These are phyloP conservation scores for Hafferia zeledoni DNA, from an alignment of 2,797 vertebrate species.

Conservation along the genomic window DNA sequence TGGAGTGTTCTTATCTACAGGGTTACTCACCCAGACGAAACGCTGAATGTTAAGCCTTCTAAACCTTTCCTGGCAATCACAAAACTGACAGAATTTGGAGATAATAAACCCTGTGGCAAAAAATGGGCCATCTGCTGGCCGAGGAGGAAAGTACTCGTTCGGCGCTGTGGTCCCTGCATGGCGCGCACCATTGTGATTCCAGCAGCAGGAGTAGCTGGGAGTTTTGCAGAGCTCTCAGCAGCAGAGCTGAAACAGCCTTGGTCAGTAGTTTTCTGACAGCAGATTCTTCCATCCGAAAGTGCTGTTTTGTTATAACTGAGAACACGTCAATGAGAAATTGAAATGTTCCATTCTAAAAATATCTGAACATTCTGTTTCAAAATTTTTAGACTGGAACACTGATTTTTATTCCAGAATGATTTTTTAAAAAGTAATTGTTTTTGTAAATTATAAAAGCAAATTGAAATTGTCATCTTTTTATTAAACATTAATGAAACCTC, in stretches of 20 bases:
- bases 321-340: not conserved
- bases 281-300: not conserved
- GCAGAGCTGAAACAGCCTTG: not conserved
- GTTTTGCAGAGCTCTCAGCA: not conserved
- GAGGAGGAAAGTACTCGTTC: not conserved
- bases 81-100: not conserved
- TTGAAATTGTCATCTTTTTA: not conserved
- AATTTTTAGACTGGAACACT: not conserved
- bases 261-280: not conserved
- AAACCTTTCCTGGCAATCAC: not conserved
- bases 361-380: not conserved
- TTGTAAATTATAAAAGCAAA: not conserved
- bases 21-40: not conserved
- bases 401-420: not conserved
- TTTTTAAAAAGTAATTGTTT: not conserved
- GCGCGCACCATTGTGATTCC: fast-evolving
- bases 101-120: not conserved
- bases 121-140: conserved; percentile 41
- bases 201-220: not conserved
- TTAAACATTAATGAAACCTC: not conserved
- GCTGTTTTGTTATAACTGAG: not conserved
- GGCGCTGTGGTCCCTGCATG: fast-evolving
- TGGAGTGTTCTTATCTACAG: not conserved
- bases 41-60: not conserved
- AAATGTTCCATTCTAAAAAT: not conserved